Evolutionary conservation across 1,140 invertebrate species (phyloP).

Genomic region (Sitobion miscanthi): DNA sequence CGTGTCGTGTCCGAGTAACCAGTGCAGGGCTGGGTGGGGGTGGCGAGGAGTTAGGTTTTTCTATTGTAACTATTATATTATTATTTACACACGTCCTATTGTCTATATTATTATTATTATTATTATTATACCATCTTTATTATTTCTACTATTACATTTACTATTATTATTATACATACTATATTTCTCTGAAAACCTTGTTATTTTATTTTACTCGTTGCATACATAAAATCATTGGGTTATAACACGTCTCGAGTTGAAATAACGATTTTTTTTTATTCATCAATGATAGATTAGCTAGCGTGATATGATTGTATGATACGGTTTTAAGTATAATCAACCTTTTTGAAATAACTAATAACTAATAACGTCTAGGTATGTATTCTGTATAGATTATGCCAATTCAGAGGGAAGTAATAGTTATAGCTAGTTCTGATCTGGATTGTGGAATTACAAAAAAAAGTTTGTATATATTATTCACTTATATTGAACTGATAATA

Average conservation of each 20-base stretch:
- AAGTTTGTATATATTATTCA: too few relatives aligned
- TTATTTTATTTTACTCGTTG: neutral
- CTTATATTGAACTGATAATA: too few relatives aligned
- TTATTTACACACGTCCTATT: constrained; percentile 17
- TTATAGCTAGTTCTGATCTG: too few relatives aligned
- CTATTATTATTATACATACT: neutral
- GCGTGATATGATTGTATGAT: too few relatives aligned
- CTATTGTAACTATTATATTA: constrained; percentile 8
- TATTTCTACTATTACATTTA: neutral
- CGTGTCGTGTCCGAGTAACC: neutral
- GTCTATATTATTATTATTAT: constrained; percentile 21
- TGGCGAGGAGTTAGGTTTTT: neutral
- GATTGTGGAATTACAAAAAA: too few relatives aligned
- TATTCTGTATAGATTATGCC: too few relatives aligned
- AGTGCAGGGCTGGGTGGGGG: too few relatives aligned
- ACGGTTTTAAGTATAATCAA: too few relatives aligned
- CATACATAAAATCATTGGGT: neutral
- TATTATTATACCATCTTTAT: neutral
- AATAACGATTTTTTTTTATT: neutral
- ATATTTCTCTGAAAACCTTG: neutral
- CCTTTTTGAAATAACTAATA: too few relatives aligned
- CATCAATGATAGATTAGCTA: neutral
- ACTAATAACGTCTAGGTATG: too few relatives aligned
- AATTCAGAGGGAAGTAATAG: too few relatives aligned
- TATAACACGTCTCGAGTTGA: neutral